Conservation (phyloP, 2,113 vertebrate genomes). For the Paramisgurnus dabryanus region DNA sequence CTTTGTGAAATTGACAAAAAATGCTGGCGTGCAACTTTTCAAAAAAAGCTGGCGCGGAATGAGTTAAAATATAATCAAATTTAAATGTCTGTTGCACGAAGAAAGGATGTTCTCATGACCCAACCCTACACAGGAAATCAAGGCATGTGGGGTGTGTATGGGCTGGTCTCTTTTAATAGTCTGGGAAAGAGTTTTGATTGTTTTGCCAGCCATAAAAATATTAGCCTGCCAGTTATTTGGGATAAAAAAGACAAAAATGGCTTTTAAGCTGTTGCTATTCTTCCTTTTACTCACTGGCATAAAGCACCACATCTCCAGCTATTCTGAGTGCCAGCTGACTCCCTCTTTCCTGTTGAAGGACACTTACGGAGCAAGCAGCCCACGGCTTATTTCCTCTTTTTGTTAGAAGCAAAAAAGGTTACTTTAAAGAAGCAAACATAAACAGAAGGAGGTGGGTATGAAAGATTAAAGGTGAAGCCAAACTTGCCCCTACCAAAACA, state of each 20-base stretch:
- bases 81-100: too few species aligned
- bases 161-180: slow-evolving; percentile 12
- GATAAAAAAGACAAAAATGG: slow-evolving; percentile 1
- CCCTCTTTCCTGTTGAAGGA: slow-evolving; percentile 46
- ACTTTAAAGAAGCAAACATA: slow-evolving; percentile 24
- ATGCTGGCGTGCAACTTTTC: too few species aligned
- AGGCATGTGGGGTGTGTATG: not conserved
- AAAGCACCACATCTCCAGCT: slow-evolving; percentile 4
- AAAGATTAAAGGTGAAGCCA: slow-evolving; percentile 40
- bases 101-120: too few species aligned
- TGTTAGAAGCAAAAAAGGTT: slow-evolving; percentile 25
- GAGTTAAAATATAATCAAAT: too few species aligned
- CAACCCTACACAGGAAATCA: not conserved
- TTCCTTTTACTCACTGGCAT: slow-evolving; percentile 4
- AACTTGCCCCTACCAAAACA: slow-evolving; percentile 1
- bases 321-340: slow-evolving; percentile 13
- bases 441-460: slow-evolving; percentile 8
- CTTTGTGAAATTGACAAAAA: too few species aligned
- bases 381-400: slow-evolving; percentile 39
- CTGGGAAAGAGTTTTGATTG: not conserved
- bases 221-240: not conserved
- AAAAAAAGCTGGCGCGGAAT: too few species aligned
- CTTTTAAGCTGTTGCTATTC: not conserved
- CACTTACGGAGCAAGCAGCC: slow-evolving; percentile 25
- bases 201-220: slow-evolving; percentile 1